Evolutionary conservation across 2,113 vertebrate species (phyloP), one percentile per base, ranked within the genome.

Genomic region (Pedionomus torquatus): DNA sequence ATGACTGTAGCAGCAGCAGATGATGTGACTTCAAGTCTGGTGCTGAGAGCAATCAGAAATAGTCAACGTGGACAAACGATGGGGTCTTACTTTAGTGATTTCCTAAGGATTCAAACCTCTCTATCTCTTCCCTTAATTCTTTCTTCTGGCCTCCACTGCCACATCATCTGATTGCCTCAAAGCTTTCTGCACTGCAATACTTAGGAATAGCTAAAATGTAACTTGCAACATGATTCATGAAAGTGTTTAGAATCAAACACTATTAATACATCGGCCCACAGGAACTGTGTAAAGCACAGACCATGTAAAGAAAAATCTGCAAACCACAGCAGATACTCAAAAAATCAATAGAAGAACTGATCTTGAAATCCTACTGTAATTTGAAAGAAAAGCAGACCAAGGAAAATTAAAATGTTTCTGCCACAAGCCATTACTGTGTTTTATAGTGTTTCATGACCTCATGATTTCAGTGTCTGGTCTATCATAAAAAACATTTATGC

Each of bases 231-330:
- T 87, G 92, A 94, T 89, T 93, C 92, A 84, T 87, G 58, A 9
- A 80, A 89, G 84, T 61, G 31, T 64, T 84, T 87, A 52, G 70
- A 58, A 81, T 91, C 87, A 69, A 70, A 61, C 51, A 21, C 91
- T 92, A 88, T 93, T 91, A 96, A 92, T 92, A 94, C 19, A 74
- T 63, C 80, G 86, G 63, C 80, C 83, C 76, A 95, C 80, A 70
- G 91, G 78, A 89, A 86, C 54, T 85, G 89, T 94, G 83, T 55
- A 61, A 70, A 72, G 89, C 9, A 79, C 54, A 13, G 57, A 80
- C 26, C 58, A 87, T n/a, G n/a, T n/a, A 78, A 93, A 61, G 60
- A 48, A 77, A 93, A 91, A 93, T 66, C 87, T 94, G 92, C 92
- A 94, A 74, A 77, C 83, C 80, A 65, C 91, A 93, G 87, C 84